Conservation (phyloP, 2,113 vertebrate species). For the Eolophus roseicapilla region DNA sequence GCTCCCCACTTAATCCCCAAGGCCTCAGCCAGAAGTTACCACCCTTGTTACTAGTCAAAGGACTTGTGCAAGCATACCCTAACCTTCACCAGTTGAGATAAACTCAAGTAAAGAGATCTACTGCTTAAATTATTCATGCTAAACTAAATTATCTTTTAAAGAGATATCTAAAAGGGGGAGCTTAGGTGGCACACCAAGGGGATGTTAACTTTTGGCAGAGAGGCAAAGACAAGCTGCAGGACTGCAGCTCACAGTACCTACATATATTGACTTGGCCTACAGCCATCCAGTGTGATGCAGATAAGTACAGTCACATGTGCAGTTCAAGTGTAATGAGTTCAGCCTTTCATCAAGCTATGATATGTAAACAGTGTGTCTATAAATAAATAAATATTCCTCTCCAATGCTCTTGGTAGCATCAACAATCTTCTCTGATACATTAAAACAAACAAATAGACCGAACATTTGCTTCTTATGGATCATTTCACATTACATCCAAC, state of each 20-base stretch:
- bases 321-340: not conserved
- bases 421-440: not conserved
- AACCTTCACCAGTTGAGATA: not conserved
- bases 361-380: constrained; percentile 20
- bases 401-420: not conserved
- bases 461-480: not conserved
- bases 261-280: not conserved
- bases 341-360: constrained; percentile 29
- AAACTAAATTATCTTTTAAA: not conserved
- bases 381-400: constrained; percentile 57
- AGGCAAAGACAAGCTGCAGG: not conserved
- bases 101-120: not conserved
- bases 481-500: not conserved
- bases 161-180: not conserved
- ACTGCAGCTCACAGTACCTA: not conserved
- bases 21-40: not conserved
- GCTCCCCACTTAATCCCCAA: not conserved
- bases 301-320: not conserved
- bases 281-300: not conserved
- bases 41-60: not conserved
- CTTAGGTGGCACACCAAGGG: not conserved
- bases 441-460: constrained; percentile 18
- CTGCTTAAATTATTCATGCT: not conserved
- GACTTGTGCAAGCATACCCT: not conserved
- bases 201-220: not conserved